Percentiles rank a stretch among this genome's conserved stretches.
phyloP scores from a whole-genome alignment of 1,140 invertebrate species.

The Aricia agestis region DNA sequence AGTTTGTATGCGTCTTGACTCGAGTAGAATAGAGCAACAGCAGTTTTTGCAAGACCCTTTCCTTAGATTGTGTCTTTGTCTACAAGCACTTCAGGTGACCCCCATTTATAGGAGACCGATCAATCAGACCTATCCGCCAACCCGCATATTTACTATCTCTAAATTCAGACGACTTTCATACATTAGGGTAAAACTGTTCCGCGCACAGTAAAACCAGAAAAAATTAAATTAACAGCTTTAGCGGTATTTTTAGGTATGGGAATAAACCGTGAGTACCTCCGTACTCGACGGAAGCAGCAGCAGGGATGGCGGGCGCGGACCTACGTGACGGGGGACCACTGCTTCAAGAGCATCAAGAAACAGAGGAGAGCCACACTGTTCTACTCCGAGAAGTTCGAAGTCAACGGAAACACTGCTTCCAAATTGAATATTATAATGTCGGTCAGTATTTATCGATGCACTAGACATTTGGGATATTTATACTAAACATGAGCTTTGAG shows the following conservation, averaged over 20 bases:
- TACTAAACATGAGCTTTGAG: background rate
- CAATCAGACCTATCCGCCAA: too few species aligned
- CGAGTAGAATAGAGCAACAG: too few species aligned
- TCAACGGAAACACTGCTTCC: conserved; percentile 43
- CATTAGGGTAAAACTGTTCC: too few species aligned
- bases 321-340: conserved; percentile 45
- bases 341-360: conserved; percentile 42
- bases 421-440: conserved; percentile 45
- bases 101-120: too few species aligned
- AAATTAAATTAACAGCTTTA: too few species aligned
- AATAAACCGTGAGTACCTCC: conserved; percentile 41
- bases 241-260: conserved; percentile 37
- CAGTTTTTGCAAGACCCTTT: too few species aligned
- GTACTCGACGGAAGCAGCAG: conserved; percentile 41
- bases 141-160: too few species aligned
- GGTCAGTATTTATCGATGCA: conserved; percentile 29
- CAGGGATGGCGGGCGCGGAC: conserved; percentile 47
- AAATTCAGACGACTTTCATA: too few species aligned
- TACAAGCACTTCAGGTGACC: too few species aligned
- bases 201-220: too few species aligned
- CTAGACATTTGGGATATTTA: background rate
- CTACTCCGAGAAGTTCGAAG: conserved; percentile 55
- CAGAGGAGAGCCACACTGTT: conserved; percentile 40
- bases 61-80: too few species aligned
- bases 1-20: too few species aligned